phyloP scores from a whole-genome alignment of 2,797 vertebrate species.

The Sorex maritimensis region DNA sequence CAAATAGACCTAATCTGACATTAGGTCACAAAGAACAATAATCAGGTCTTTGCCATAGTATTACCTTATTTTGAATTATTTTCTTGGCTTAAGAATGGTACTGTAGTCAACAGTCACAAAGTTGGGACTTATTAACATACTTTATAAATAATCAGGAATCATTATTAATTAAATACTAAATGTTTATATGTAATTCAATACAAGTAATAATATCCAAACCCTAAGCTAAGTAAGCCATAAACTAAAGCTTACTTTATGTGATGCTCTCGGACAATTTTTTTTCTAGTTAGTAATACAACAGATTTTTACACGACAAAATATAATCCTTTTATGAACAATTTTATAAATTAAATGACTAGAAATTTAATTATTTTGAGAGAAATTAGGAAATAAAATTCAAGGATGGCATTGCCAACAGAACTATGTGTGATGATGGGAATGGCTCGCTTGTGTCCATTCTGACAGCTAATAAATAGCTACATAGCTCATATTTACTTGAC shows the following conservation, averaged over 20 bases:
- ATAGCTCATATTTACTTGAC: background rate
- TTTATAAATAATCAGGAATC: conserved; percentile 39
- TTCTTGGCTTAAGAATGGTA: conserved; percentile 64
- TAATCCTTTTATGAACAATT: conserved; percentile 49
- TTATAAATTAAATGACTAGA: conserved; percentile 29
- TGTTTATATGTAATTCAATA: background rate
- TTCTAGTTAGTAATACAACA: conserved; percentile 47
- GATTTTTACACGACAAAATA: conserved; percentile 37
- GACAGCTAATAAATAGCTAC: no score
- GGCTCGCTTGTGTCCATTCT: background rate
- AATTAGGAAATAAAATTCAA: conserved; percentile 17
- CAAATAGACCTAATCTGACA: conserved; percentile 9
- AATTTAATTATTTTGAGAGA: conserved; percentile 18
- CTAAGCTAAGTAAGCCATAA: conserved; percentile 47
- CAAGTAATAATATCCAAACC: background rate
- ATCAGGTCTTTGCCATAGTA: conserved; percentile 49
- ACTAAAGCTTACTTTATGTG: background rate
- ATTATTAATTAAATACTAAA: conserved; percentile 46
- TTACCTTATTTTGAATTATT: conserved; percentile 71
- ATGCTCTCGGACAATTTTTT: conserved; percentile 49
- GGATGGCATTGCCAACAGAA: background rate
- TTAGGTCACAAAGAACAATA: conserved; percentile 22
- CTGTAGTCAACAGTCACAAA: conserved; percentile 6
- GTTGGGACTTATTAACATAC: conserved; percentile 51
- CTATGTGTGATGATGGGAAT: background rate